These are phyloP conservation scores for Psilopogon haemacephalus DNA, from an alignment of 2,113 vertebrate genomes.

Conservation along the genomic window DNA sequence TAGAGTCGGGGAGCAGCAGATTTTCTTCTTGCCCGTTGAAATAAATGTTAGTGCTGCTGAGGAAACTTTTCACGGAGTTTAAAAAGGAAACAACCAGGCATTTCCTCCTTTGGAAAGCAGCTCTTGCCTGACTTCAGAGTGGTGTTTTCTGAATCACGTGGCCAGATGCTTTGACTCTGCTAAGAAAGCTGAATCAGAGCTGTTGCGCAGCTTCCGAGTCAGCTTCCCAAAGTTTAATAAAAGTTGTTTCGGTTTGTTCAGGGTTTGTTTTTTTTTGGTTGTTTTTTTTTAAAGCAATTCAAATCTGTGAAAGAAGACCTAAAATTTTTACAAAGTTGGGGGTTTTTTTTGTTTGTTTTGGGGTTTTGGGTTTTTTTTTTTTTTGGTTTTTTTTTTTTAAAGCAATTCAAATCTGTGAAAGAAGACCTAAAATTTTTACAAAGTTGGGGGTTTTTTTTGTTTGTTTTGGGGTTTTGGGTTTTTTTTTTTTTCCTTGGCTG, in stretches of 20 bases:
- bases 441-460: too few relatives aligned
- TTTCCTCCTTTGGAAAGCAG: constrained; percentile 55
- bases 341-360: not conserved
- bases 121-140: not conserved
- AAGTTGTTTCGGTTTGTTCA: not conserved
- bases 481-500: not conserved
- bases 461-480: too few relatives aligned
- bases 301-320: too few relatives aligned
- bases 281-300: not conserved
- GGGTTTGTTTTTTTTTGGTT: too few relatives aligned
- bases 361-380: too few relatives aligned
- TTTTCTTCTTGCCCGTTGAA: not conserved
- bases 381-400: not conserved
- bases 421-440: too few relatives aligned
- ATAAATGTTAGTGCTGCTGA: constrained; percentile 5
- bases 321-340: too few relatives aligned
- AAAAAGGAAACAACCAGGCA: not conserved
- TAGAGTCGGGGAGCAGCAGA: not conserved
- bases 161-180: constrained; percentile 33
- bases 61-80: not conserved
- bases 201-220: constrained; percentile 43
- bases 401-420: not conserved
- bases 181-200: constrained; percentile 57
- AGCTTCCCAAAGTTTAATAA: constrained; percentile 20
- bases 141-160: not conserved